Percentiles rank a stretch among this genome's conserved stretches.
phyloP scores from a whole-genome alignment of 1,140 invertebrate genomes.

The Rhagoletis zephyria region DNA sequence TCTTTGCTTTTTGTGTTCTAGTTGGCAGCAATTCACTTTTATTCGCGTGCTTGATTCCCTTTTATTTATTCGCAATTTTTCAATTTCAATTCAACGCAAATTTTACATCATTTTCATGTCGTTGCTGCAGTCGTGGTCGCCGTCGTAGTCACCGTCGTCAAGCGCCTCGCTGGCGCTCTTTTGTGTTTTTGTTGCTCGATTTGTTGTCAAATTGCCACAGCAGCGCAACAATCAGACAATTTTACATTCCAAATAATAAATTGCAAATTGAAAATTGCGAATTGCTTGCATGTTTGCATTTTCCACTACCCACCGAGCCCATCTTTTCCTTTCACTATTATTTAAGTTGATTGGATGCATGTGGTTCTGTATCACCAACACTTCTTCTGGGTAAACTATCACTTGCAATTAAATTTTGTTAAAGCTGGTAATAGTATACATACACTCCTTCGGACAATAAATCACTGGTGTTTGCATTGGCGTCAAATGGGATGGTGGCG shows the following conservation, averaged over 20 bases:
- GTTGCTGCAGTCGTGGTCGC: not conserved
- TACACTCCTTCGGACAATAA: too few relatives aligned
- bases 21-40: constrained; percentile 22
- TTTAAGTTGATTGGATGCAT: too few relatives aligned
- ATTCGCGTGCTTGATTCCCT: not conserved
- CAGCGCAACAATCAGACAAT: not conserved
- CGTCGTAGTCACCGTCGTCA: too few relatives aligned
- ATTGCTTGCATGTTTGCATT: not conserved
- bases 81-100: constrained; percentile 24
- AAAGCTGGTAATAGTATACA: too few relatives aligned
- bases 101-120: constrained; percentile 14
- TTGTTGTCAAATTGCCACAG: not conserved
- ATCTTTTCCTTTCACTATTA: too few relatives aligned
- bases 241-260: constrained; percentile 8
- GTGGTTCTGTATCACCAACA: too few relatives aligned
- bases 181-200: not conserved
- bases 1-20: not conserved
- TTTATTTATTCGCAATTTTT: constrained; percentile 1
- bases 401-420: too few relatives aligned
- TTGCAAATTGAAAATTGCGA: constrained; percentile 17
- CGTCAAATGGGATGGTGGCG: too few relatives aligned
- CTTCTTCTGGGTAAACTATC: too few relatives aligned
- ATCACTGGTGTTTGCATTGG: too few relatives aligned
- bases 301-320: too few relatives aligned
- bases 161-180: not conserved